Conservation (phyloP, 2,797 vertebrate genomes). For the Salarias fasciatus region DNA sequence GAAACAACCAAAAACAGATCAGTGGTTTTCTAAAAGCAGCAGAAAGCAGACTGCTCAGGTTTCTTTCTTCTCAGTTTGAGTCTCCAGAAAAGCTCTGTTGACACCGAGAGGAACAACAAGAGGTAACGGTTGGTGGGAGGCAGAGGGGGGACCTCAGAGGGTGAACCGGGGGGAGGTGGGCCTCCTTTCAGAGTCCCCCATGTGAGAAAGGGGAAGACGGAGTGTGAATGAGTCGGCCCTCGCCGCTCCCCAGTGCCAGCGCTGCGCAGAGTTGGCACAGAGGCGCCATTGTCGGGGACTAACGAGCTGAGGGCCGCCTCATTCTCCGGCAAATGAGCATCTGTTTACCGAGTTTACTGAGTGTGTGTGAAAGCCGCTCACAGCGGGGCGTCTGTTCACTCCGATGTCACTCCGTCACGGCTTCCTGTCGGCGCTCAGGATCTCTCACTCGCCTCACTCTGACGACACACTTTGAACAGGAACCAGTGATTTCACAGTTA, state of each 20-base stretch:
- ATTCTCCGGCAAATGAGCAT: conserved; percentile 61
- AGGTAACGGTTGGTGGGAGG: conserved; percentile 10
- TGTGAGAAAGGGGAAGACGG: conserved; percentile 66
- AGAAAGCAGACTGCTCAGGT: no score
- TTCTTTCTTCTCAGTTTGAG: no score
- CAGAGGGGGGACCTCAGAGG: conserved; percentile 8
- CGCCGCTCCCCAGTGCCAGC: conserved; percentile 70
- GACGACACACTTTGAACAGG: no score
- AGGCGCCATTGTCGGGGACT: conserved; percentile 75
- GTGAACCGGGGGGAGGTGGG: conserved; percentile 28
- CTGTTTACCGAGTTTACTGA: conserved; percentile 54
- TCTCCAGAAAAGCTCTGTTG: no score
- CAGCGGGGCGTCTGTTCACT: conserved; percentile 41
- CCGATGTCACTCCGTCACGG: no score
- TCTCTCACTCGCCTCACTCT: no score
- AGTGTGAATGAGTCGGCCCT: conserved; percentile 69
- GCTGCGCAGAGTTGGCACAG: conserved; percentile 74
- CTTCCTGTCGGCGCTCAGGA: no score
- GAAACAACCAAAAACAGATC: no score
- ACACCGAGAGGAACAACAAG: no score
- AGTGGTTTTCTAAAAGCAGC: no score
- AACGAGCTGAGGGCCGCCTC: conserved; percentile 76
- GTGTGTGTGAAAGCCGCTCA: conserved; percentile 15
- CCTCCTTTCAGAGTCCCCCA: conserved; percentile 60
- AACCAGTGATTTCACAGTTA: no score